Evolutionary conservation across 2,888 invertebrate genomes (phyloP).

Genomic region (Limnephilus marmoratus): DNA sequence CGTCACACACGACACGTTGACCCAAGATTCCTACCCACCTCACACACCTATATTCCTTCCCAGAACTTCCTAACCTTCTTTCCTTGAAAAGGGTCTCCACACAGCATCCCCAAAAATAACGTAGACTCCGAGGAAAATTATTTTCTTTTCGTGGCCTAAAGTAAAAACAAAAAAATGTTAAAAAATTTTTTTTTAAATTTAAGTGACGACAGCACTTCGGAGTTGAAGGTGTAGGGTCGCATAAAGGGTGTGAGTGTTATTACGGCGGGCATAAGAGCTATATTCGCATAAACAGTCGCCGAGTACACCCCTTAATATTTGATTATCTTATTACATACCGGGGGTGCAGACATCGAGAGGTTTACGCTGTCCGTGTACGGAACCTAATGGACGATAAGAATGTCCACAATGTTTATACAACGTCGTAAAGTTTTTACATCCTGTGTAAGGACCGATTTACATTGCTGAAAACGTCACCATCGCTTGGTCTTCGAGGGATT

Average conservation of each 20-base stretch:
- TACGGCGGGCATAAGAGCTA: constrained; percentile 25
- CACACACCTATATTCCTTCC: too few species aligned
- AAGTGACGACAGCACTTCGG: neutral
- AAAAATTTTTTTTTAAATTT: too few species aligned
- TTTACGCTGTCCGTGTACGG: constrained; percentile 50
- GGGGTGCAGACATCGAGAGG: constrained; percentile 54
- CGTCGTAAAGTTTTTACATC: constrained; percentile 57
- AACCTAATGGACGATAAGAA: constrained; percentile 59
- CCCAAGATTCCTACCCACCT: too few species aligned
- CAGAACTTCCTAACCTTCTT: too few species aligned
- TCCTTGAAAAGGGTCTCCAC: too few species aligned
- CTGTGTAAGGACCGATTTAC: constrained; percentile 38
- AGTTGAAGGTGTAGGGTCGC: neutral
- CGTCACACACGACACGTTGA: too few species aligned
- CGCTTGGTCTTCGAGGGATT: neutral
- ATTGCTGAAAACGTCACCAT: neutral
- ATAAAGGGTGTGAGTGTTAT: constrained; percentile 21
- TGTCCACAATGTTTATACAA: constrained; percentile 58
- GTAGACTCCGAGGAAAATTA: too few species aligned
- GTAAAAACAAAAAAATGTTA: too few species aligned
- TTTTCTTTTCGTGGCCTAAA: too few species aligned
- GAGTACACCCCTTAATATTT: constrained; percentile 60
- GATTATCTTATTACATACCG: constrained; percentile 57
- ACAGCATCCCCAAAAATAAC: too few species aligned
- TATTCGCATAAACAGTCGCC: constrained; percentile 50